Percentiles rank a stretch among this genome's conserved stretches.
Conservation (phyloP, 1,140 invertebrate species). For the Geopemphigus sp. region DNA sequence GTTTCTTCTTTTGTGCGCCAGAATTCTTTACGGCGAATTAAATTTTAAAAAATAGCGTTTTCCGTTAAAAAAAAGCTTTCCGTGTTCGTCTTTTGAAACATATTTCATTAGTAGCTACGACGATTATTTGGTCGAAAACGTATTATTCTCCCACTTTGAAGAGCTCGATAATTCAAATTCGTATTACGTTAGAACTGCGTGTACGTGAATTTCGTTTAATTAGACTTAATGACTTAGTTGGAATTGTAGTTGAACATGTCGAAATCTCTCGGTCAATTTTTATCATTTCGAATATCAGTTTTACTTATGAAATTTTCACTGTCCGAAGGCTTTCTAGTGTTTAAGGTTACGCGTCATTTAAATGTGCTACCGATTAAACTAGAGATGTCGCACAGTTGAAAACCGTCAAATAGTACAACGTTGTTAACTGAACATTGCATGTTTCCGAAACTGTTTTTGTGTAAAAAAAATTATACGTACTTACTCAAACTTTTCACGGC, state of each 20-base stretch:
- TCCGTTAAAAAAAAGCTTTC: slow-evolving; percentile 15
- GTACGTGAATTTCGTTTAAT: neutral
- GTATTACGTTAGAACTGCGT: too few relatives aligned
- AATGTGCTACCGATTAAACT: too few relatives aligned
- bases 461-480: too few relatives aligned
- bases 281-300: neutral
- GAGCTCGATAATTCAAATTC: neutral
- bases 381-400: too few relatives aligned
- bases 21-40: slow-evolving; percentile 18
- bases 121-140: neutral
- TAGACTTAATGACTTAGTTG: neutral
- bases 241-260: neutral
- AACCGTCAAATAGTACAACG: too few relatives aligned
- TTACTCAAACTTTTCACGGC: too few relatives aligned
- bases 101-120: neutral
- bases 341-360: too few relatives aligned
- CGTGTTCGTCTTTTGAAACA: neutral
- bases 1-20: slow-evolving; percentile 1
- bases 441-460: too few relatives aligned
- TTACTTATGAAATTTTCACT: neutral
- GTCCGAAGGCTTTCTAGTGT: too few relatives aligned
- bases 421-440: too few relatives aligned
- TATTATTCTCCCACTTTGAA: too few relatives aligned
- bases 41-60: slow-evolving; percentile 35
- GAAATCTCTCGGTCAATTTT: neutral